Conservation (phyloP, 2,113 vertebrate species). For the Condylura cristata region DNA sequence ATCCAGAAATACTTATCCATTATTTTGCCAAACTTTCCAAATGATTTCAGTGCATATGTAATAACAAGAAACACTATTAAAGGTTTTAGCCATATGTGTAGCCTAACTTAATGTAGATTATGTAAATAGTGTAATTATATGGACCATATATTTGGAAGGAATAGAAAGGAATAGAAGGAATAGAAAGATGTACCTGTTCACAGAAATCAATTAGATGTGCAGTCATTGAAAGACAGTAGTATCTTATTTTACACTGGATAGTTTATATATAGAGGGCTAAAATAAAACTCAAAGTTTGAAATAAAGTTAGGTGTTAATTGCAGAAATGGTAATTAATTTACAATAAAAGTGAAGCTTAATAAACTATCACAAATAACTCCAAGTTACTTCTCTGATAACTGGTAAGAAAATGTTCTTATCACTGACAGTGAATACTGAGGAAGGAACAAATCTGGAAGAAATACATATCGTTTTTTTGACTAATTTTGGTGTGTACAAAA, state of each 20-base stretch:
- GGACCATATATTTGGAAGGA: background rate
- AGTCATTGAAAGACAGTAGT: background rate
- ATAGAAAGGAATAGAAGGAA: background rate
- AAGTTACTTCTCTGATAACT: background rate
- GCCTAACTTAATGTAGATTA: background rate
- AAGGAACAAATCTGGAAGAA: background rate
- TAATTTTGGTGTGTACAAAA: background rate
- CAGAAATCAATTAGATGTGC: background rate
- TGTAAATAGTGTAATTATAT: background rate
- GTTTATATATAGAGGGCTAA: too few species aligned
- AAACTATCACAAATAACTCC: background rate
- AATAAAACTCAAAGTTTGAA: background rate
- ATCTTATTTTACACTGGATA: background rate
- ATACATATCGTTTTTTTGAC: background rate
- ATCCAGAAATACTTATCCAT: background rate
- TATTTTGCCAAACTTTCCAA: background rate
- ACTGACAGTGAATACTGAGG: background rate
- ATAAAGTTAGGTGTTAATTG: background rate
- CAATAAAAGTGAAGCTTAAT: background rate
- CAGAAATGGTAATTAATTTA: background rate
- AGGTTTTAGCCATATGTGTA: background rate
- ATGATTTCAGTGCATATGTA: background rate
- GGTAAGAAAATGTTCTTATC: background rate
- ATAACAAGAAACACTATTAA: background rate
- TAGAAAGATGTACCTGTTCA: background rate